Evolutionary conservation across 2,113 vertebrate genomes (phyloP), one percentile per base, ranked within the genome.

Genomic region (Gymnorhina tibicen): DNA sequence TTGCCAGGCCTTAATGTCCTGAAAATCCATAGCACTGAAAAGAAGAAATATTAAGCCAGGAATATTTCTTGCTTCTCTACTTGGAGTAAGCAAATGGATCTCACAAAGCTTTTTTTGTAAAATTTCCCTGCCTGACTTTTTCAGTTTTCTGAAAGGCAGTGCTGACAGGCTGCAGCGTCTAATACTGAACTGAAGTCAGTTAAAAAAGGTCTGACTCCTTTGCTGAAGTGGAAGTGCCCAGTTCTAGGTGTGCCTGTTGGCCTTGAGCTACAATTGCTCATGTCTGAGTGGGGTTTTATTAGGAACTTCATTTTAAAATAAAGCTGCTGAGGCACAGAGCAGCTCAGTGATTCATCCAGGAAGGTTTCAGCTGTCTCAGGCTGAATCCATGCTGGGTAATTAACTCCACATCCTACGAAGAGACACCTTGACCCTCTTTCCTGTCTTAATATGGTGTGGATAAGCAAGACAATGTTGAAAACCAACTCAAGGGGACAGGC

Each of bases 171-270:
- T 47, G 47, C 56, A 87, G 66, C 13, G 21, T 4, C 21, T 1
- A 6, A 0, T 0, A 15, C 22, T 3, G 4, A 1, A 1, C 2
- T 19, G 37, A 33, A 55, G 8, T 13, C 27, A 20, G 32, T 32
- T 59, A 0, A 18, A 58, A 53, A 66, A 66, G 18, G 2, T 33
- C 47, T 77, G 3, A 3, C 0, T 53, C 32, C 32, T 73, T 16
- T 53, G 20, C 17, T 32, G 50, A 46, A 41, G 60, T 6, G 27
- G 35, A 28, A 83, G 7, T 26, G 19, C 50, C 55, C 18, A 27
- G 16, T 49, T 73, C 32, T 18, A 17, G 44, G 26, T 15, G 14
- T 46, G 52, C 39, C 55, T 46, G 11, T 21, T 58, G 73, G 67
- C 47, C 58, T 59, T 11, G 1, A 3, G 18, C 14, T 73, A 4